Conservation (phyloP, 2,888 invertebrate species). For the Marronus borbonicus region DNA sequence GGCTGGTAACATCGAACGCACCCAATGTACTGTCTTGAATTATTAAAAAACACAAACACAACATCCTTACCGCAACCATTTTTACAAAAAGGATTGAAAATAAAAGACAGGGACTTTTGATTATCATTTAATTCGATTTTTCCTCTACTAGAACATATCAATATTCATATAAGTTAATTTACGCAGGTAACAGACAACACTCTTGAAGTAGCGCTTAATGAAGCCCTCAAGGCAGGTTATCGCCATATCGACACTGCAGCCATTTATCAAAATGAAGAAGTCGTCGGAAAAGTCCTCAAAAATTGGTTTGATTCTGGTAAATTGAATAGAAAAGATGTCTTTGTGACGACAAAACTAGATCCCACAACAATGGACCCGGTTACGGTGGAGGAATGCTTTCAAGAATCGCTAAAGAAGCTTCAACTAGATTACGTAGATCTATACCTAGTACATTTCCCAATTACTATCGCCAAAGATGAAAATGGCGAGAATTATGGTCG, state of each 20-base stretch:
- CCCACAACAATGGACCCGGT: slow-evolving; percentile 75
- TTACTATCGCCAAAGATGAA: slow-evolving; percentile 75
- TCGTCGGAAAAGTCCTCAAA: slow-evolving; percentile 80
- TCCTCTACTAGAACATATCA: too few relatives aligned
- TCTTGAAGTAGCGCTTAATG: slow-evolving; percentile 77
- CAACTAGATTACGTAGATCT: slow-evolving; percentile 85
- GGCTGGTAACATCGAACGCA: too few relatives aligned
- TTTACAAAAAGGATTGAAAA: too few relatives aligned
- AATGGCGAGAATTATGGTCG: slow-evolving; percentile 62
- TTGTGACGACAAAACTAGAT: slow-evolving; percentile 86
- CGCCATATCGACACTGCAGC: slow-evolving; percentile 86
- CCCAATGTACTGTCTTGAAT: too few relatives aligned
- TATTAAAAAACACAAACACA: too few relatives aligned
- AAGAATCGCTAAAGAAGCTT: slow-evolving; percentile 78
- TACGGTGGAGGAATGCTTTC: slow-evolving; percentile 76
- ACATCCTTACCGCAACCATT: too few relatives aligned
- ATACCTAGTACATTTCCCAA: slow-evolving; percentile 84
- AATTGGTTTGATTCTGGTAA: slow-evolving; percentile 80
- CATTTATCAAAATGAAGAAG: slow-evolving; percentile 82
- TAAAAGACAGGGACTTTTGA: too few relatives aligned
- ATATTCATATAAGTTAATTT: too few relatives aligned
- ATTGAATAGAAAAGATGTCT: slow-evolving; percentile 82
- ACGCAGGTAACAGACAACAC: slow-evolving; percentile 77
- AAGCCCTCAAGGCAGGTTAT: slow-evolving; percentile 82
- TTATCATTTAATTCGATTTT: too few relatives aligned